Conservation (phyloP, 2,888 invertebrate genomes). For the Drosophila nigricruria region DNA sequence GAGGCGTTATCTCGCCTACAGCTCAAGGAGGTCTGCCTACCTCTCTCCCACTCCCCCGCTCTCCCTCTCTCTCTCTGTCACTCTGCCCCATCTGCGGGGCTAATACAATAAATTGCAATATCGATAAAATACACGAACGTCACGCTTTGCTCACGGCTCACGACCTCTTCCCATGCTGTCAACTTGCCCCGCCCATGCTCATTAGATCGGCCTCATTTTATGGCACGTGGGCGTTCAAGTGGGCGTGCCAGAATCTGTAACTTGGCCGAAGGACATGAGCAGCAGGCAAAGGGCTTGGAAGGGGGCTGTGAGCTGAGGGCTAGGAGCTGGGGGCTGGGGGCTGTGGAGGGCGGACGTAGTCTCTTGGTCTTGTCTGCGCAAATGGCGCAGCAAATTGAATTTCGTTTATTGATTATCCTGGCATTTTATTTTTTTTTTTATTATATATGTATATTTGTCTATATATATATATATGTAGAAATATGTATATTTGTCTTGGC, state of each 20-base stretch:
- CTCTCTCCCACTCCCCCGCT: not conserved
- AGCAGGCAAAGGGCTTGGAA: too few species aligned
- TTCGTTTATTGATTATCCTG: slow-evolving; percentile 82
- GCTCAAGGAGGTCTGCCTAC: slow-evolving; percentile 23
- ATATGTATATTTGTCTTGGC: slow-evolving; percentile 32
- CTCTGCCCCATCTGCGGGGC: slow-evolving; percentile 36
- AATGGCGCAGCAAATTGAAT: slow-evolving; percentile 82
- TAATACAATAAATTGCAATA: slow-evolving; percentile 80
- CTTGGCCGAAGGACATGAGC: not conserved
- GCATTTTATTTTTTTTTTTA: slow-evolving; percentile 60
- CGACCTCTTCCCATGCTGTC: slow-evolving; percentile 32
- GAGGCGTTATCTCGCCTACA: slow-evolving; percentile 33
- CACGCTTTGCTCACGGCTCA: slow-evolving; percentile 70
- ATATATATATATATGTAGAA: not conserved
- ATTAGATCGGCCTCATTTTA: slow-evolving; percentile 78
- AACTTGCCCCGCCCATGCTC: slow-evolving; percentile 37
- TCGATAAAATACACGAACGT: slow-evolving; percentile 79
- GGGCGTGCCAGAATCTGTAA: slow-evolving; percentile 55
- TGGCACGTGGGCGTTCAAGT: slow-evolving; percentile 60
- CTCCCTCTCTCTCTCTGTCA: not conserved
- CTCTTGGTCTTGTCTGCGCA: slow-evolving; percentile 66
- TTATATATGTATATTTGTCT: not conserved
- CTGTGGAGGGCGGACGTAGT: not conserved
- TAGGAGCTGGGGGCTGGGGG: slow-evolving; percentile 16
- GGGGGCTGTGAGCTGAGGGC: slow-evolving; percentile 1